These are phyloP conservation scores for Drosophila kambysellisi DNA, from an alignment of 2,888 invertebrate species.

Conservation along the genomic window DNA sequence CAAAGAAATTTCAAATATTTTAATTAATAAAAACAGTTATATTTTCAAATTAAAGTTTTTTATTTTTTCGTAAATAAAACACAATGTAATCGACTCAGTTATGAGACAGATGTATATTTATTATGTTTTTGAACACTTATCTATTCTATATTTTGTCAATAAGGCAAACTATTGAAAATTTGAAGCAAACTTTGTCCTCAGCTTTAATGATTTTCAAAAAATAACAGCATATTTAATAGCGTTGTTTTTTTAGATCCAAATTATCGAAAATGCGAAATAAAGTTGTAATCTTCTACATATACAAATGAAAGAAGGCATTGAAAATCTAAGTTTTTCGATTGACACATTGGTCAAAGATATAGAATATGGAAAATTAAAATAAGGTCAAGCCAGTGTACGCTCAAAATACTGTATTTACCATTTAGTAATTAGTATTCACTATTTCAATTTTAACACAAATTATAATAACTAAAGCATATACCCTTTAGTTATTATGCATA, in stretches of 20 bases:
- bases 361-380: neutral
- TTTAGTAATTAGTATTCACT: neutral
- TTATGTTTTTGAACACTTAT: neutral
- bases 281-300: neutral
- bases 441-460: neutral
- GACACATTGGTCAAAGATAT: too few relatives aligned
- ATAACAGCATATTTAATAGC: neutral
- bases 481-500: too few relatives aligned
- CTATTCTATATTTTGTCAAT: neutral
- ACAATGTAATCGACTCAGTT: neutral
- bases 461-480: too few relatives aligned
- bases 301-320: neutral
- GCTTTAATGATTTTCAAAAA: neutral
- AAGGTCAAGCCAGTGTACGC: neutral
- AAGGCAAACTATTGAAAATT: neutral
- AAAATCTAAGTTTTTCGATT: too few relatives aligned
- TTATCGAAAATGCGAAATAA: neutral
- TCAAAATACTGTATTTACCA: neutral
- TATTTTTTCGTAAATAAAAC: neutral
- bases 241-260: neutral
- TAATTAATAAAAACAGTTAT: neutral
- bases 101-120: neutral
- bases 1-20: neutral
- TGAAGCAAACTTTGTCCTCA: neutral
- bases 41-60: neutral